These are phyloP conservation scores for Eilema depressum DNA, from an alignment of 2,888 invertebrate genomes.

Conservation along the genomic window DNA sequence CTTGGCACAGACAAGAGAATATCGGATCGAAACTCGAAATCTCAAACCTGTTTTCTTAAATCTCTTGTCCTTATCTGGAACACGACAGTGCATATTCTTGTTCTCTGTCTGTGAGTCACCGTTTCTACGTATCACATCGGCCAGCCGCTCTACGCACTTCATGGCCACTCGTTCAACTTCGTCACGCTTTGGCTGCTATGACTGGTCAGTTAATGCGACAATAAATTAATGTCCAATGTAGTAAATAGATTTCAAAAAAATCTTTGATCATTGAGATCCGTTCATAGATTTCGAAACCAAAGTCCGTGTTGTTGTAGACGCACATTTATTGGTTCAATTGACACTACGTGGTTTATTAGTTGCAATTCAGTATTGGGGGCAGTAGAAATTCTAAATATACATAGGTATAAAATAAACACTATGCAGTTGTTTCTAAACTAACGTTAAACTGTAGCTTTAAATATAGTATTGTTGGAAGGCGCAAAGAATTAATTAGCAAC, in stretches of 20 bases:
- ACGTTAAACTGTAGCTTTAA: background rate
- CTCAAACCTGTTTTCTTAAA: slow-evolving; percentile 81
- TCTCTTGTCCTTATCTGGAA: slow-evolving; percentile 72
- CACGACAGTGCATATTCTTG: slow-evolving; percentile 64
- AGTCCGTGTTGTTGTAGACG: slow-evolving; percentile 20
- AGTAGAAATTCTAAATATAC: slow-evolving; percentile 24
- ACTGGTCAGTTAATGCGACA: slow-evolving; percentile 80
- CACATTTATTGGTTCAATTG: slow-evolving; percentile 38
- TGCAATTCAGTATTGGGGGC: slow-evolving; percentile 31
- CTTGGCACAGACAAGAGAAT: slow-evolving; percentile 83
- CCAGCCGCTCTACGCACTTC: slow-evolving; percentile 83
- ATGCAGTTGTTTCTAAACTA: background rate
- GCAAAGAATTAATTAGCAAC: background rate
- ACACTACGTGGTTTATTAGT: slow-evolving; percentile 27
- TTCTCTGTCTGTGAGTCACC: slow-evolving; percentile 83
- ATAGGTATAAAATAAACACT: background rate
- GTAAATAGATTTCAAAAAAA: slow-evolving; percentile 70
- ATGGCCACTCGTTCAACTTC: slow-evolving; percentile 84
- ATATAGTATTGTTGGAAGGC: background rate
- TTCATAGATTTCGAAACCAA: slow-evolving; percentile 58
- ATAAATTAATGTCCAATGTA: slow-evolving; percentile 80
- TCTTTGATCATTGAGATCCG: slow-evolving; percentile 52
- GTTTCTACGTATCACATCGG: slow-evolving; percentile 81
- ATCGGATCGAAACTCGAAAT: slow-evolving; percentile 87
- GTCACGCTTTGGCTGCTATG: slow-evolving; percentile 83